phyloP scores from a whole-genome alignment of 1,140 invertebrate genomes.

The Streblospio benedicti region DNA sequence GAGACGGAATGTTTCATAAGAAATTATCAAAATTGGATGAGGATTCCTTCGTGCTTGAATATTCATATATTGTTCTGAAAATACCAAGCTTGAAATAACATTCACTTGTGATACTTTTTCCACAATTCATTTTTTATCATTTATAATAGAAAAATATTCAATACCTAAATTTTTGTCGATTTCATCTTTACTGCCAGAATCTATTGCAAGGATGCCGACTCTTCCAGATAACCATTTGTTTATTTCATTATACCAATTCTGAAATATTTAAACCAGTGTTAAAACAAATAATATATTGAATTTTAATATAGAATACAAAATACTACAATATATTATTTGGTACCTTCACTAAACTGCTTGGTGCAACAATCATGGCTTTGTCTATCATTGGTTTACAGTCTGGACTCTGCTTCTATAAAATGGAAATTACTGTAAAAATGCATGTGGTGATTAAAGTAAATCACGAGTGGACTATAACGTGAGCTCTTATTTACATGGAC shows the following conservation, averaged over 20 bases:
- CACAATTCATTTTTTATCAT: too few relatives aligned
- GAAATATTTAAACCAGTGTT: conserved; percentile 23
- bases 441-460: too few relatives aligned
- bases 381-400: conserved; percentile 69
- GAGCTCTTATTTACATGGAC: too few relatives aligned
- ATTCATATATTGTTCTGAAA: conserved; percentile 44
- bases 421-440: too few relatives aligned
- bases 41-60: conserved; percentile 55
- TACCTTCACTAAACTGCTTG: conserved; percentile 88
- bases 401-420: conserved; percentile 50
- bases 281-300: conserved; percentile 12
- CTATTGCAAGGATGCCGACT: conserved; percentile 78
- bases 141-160: too few relatives aligned
- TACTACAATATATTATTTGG: conserved; percentile 5
- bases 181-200: conserved; percentile 79
- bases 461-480: too few relatives aligned
- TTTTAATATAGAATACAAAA: too few relatives aligned
- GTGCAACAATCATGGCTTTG: conserved; percentile 90
- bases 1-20: conserved; percentile 95
- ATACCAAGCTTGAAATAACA: background rate
- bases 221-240: conserved; percentile 86
- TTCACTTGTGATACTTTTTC: background rate
- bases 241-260: conserved; percentile 99
- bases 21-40: conserved; percentile 86
- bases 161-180: conserved; percentile 74